These are phyloP conservation scores for Antheraea mylitta DNA, from an alignment of 1,140 invertebrate species.

Conservation along the genomic window DNA sequence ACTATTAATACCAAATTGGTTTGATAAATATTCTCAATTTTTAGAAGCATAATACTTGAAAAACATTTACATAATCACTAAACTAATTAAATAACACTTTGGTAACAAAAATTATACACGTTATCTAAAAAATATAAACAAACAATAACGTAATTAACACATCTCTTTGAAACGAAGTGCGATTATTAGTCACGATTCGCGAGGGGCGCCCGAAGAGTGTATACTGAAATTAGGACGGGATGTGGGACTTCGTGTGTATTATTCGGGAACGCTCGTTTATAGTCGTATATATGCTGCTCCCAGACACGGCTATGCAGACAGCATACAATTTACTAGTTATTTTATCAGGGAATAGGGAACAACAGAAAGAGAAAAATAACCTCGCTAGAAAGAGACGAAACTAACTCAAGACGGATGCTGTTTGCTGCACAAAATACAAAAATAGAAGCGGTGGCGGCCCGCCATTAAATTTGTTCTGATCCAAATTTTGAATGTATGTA, in stretches of 20 bases:
- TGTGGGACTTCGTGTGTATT: conserved; percentile 29
- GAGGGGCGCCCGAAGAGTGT: conserved; percentile 11
- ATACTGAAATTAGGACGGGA: conserved; percentile 48
- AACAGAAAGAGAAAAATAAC: conserved; percentile 25
- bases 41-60: neutral
- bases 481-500: conserved; percentile 51
- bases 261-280: conserved; percentile 46
- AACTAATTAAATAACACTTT: neutral
- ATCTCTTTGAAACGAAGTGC: neutral
- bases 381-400: conserved; percentile 28
- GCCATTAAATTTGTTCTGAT: conserved; percentile 36
- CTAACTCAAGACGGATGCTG: conserved; percentile 56
- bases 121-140: neutral
- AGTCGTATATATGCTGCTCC: conserved; percentile 11
- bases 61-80: neutral
- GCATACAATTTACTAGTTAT: conserved; percentile 15
- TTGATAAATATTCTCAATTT: neutral
- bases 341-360: conserved; percentile 24
- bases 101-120: neutral
- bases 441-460: conserved; percentile 52
- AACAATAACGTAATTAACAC: conserved; percentile 10
- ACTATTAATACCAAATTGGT: neutral
- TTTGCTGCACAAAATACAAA: conserved; percentile 42
- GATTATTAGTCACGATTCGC: conserved; percentile 5
- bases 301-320: conserved; percentile 4